Conservation (phyloP, 2,888 invertebrate genomes). For the Peribatodes rhomboidaria region DNA sequence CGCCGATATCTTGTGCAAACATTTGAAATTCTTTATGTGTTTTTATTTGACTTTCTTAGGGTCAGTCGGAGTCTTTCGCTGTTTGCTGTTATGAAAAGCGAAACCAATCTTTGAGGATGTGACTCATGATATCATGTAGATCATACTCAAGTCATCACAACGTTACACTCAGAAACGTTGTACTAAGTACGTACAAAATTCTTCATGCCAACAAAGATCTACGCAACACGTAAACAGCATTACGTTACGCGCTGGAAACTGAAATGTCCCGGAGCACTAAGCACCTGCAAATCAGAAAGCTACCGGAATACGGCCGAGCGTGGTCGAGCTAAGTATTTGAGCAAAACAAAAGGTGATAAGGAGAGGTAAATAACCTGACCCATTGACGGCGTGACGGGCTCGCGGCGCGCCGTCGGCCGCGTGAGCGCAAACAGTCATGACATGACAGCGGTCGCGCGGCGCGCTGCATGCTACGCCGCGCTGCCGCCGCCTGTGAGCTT, state of each 20-base stretch:
- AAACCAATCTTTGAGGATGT: constrained; percentile 23
- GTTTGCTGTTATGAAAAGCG: constrained; percentile 33
- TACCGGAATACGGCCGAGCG: constrained; percentile 61
- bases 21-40: constrained; percentile 55
- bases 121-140: constrained; percentile 10
- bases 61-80: constrained; percentile 32
- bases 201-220: constrained; percentile 4
- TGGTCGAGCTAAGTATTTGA: constrained; percentile 76
- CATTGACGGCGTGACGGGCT: constrained; percentile 78
- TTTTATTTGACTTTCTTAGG: constrained; percentile 46
- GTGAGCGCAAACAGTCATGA: constrained; percentile 54
- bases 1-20: constrained; percentile 73
- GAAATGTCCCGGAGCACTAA: constrained; percentile 17
- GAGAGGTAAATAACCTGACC: constrained; percentile 85
- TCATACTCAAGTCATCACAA: neutral
- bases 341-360: constrained; percentile 86
- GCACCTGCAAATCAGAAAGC: constrained; percentile 43
- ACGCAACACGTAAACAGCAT: constrained; percentile 13
- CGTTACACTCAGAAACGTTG: neutral
- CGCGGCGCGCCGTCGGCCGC: constrained; percentile 51
- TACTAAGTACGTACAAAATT: neutral
- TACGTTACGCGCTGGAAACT: constrained; percentile 12
- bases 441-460: constrained; percentile 48
- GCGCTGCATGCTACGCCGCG: constrained; percentile 48
- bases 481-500: neutral